Conservation (phyloP, 2,113 vertebrate genomes). For the Chroicocephalus ridibundus region DNA sequence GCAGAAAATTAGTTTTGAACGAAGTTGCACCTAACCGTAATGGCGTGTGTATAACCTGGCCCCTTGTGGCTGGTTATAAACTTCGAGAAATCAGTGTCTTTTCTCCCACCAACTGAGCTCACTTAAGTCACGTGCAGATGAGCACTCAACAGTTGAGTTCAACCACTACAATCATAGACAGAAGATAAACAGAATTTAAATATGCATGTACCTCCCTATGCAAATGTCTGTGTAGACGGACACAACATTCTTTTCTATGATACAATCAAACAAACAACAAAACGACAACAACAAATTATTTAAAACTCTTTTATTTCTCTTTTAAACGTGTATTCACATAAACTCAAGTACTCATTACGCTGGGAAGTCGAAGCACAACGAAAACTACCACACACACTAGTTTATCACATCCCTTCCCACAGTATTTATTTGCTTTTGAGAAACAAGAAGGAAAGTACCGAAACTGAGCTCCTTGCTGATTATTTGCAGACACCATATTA, state of each 20-base stretch:
- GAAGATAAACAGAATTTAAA: not conserved
- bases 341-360: not conserved
- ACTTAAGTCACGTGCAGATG: accelerated
- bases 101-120: not conserved
- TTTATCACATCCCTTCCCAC: not conserved
- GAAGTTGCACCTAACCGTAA: not conserved
- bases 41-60: not conserved
- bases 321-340: not conserved
- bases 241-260: not conserved
- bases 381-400: no score
- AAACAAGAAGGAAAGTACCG: not conserved
- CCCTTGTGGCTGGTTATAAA: not conserved
- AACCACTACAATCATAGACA: not conserved
- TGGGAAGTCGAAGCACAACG: no score
- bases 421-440: not conserved
- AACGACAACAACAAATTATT: no score
- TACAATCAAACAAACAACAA: no score
- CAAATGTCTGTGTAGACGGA: not conserved
- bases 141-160: not conserved
- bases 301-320: no score
- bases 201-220: not conserved
- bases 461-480: not conserved
- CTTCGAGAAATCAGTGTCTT: not conserved
- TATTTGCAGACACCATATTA: not conserved
- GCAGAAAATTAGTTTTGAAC: not conserved